Base-by-base conservation (phyloP, 2,888 invertebrate genomes). In the Troides aeacus region DNA sequence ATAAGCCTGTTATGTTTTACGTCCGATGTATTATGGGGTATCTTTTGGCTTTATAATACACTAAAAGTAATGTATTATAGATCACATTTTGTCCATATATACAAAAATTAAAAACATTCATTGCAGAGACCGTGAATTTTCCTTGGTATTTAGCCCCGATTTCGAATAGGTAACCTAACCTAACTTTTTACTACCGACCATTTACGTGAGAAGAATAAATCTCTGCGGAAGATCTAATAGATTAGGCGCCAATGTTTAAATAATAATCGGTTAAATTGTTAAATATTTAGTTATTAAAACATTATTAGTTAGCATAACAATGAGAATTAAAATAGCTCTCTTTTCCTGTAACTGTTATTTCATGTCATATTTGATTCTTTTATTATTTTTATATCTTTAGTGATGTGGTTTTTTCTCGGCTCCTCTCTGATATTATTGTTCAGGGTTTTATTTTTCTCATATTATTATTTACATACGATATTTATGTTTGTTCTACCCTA, bases 1-100 rank as follows among this genome's bases (percentile, higher is more conserved):
- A 91, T 92, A 89, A 89, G 90, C 90, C 88, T 90, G 88, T 92
- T 90, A 90, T 88, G 86, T 90, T 91, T 92, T 89, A 89, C 82
- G 87, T 82, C 78, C 81, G 83, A 85, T 85, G 84, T 79, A 79
- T 79, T 74, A 81, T 81, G 39, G 30, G 60, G 64, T 23, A 39
- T 64, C 53, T 64, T 64, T 64, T 60, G 64, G 60, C 46, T 63
- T 63, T 68, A 53, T 60, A 53, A 64, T 68, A 68, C 23, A 64
- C 23, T 58, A 64, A 18, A n/a, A 23, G 39, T 42, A 65, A 65
- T 39, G 36, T n/a, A 36, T 6, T 39, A 15, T 60, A 60, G 15
- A 23, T 15, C 0, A 23, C 23, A 24, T 58, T 21, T 58, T 0
- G 23, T 24, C n/a, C 10, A 23, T 58, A 58, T 23, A 58, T 23